phyloP scores from a whole-genome alignment of 1,140 invertebrate species.

The Notospermus geniculatus region DNA sequence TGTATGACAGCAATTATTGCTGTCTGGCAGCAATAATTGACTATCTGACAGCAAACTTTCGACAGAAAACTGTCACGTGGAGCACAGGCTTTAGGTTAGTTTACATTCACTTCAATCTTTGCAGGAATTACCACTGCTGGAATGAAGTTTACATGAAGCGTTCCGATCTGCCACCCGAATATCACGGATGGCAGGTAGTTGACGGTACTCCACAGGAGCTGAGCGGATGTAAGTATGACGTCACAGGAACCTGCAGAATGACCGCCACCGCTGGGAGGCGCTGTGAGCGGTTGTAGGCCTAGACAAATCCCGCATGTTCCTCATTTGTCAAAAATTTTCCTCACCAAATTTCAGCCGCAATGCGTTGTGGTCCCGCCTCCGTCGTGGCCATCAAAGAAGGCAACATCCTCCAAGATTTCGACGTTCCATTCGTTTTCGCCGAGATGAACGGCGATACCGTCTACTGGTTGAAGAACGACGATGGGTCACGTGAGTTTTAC shows the following conservation, averaged over 20 bases:
- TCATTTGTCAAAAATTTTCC: too few species aligned
- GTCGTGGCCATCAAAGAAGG: conserved; percentile 68
- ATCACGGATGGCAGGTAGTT: conserved; percentile 87
- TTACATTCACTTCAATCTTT: too few species aligned
- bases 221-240: conserved; percentile 53
- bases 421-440: conserved; percentile 72
- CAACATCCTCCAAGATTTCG: conserved; percentile 66
- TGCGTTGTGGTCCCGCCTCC: conserved; percentile 63
- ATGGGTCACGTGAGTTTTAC: conserved; percentile 23
- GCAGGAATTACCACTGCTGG: conserved; percentile 90
- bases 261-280: too few species aligned
- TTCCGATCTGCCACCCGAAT: conserved; percentile 69
- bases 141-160: conserved; percentile 90
- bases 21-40: too few species aligned
- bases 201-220: conserved; percentile 88
- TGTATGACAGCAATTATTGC: too few species aligned
- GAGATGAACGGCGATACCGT: conserved; percentile 76
- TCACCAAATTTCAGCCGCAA: too few species aligned
- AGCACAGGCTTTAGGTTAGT: too few species aligned
- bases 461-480: conserved; percentile 45
- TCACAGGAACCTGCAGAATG: too few species aligned
- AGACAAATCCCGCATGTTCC: too few species aligned
- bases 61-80: too few species aligned
- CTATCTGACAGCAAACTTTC: too few species aligned
- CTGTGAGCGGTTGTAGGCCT: too few species aligned